A percentile compares a stretch with the other conserved stretches of the same genome.
Evolutionary conservation across 2,113 vertebrate genomes (phyloP).

Genomic region (Coracopsis vasa): DNA sequence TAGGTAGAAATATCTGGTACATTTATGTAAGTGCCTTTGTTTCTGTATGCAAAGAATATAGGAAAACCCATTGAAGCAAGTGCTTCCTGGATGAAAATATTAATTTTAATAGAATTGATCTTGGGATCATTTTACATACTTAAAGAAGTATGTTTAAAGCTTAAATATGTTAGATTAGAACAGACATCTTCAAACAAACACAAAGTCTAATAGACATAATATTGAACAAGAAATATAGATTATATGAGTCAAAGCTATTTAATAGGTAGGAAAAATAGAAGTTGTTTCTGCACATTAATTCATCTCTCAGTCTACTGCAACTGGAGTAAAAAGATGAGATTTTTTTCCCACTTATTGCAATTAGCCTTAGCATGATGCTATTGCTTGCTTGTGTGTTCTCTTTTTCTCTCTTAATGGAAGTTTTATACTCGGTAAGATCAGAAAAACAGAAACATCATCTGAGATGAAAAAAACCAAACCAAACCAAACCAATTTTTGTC

Average conservation of each 20-base stretch:
- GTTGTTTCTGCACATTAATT: neutral
- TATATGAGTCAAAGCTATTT: neutral
- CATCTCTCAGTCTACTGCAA: neutral
- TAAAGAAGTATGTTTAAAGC: neutral
- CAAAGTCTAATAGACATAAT: neutral
- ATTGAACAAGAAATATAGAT: neutral
- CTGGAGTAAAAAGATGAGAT: neutral
- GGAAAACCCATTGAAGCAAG: neutral
- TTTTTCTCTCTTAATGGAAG: neutral
- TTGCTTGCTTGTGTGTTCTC: neutral
- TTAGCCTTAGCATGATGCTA: neutral
- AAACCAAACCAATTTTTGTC: neutral
- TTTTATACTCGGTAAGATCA: neutral
- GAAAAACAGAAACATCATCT: neutral
- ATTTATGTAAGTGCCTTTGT: neutral
- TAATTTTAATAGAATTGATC: neutral
- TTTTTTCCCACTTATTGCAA: neutral
- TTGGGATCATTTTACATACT: neutral
- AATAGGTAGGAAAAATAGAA: neutral
- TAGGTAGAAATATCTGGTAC: neutral
- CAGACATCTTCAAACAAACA: neutral
- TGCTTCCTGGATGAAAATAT: neutral
- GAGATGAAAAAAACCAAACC: neutral
- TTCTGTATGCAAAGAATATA: neutral
- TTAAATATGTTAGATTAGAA: neutral